These are phyloP conservation scores for Zosterops pallidus DNA, from an alignment of 2,113 vertebrate genomes.

Conservation along the genomic window DNA sequence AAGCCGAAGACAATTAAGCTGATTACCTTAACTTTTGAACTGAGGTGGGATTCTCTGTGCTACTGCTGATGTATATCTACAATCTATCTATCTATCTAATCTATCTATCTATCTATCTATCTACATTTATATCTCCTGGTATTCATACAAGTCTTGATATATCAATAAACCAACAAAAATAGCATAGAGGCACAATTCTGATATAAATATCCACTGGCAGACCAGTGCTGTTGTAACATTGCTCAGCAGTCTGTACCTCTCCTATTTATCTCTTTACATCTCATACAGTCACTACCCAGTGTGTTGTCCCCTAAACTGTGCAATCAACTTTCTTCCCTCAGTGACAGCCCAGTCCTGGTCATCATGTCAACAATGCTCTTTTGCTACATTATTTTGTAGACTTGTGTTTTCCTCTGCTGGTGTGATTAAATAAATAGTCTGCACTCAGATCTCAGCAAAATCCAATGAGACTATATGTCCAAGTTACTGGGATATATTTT, in stretches of 20 bases:
- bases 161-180: background rate
- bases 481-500: background rate
- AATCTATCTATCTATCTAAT: background rate
- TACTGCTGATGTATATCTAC: background rate
- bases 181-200: background rate
- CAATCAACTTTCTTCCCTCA: background rate
- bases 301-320: background rate
- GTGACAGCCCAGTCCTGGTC: background rate
- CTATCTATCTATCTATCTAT: background rate
- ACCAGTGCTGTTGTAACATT: background rate
- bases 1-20: background rate
- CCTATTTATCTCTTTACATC: background rate
- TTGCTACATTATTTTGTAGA: background rate
- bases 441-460: background rate
- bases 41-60: background rate
- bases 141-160: background rate
- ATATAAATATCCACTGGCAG: background rate
- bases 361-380: background rate
- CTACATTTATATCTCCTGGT: background rate
- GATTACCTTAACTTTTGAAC: background rate
- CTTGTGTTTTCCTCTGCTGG: background rate
- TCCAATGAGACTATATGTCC: background rate
- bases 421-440: slow-evolving; percentile 15
- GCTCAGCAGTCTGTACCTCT: background rate
- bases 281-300: background rate